Conservation (phyloP, 2,113 vertebrate genomes). For the Burhinus oedicnemus region DNA sequence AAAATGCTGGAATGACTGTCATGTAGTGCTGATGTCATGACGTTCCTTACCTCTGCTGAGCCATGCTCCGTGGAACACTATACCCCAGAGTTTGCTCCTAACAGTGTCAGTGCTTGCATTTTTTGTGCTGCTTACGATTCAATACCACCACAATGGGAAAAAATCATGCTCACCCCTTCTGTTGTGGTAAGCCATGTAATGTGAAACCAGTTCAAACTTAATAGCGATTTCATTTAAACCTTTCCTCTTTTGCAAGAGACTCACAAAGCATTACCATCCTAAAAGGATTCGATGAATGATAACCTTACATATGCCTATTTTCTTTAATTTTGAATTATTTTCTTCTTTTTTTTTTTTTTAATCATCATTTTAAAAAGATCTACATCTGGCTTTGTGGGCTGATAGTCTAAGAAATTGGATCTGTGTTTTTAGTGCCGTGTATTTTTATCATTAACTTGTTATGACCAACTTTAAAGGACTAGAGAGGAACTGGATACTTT, state of each 20-base stretch:
- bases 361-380: not conserved
- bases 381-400: not conserved
- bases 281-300: not conserved
- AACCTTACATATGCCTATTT: not conserved
- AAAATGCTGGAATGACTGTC: not conserved
- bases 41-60: not conserved
- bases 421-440: not conserved
- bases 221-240: not conserved
- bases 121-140: not conserved
- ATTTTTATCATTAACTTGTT: slow-evolving; percentile 38
- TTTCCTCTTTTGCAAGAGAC: not conserved
- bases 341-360: not conserved
- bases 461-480: slow-evolving; percentile 15
- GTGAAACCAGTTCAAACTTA: not conserved
- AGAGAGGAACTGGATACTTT: slow-evolving; percentile 4
- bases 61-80: not conserved
- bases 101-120: not conserved
- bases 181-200: not conserved
- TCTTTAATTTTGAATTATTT: not conserved
- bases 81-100: not conserved
- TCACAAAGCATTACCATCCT: not conserved
- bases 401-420: not conserved
- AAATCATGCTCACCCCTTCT: not conserved
- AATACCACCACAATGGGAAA: not conserved
- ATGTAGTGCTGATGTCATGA: not conserved